Percentiles rank a stretch among this genome's conserved stretches.
Evolutionary conservation across 2,797 vertebrate genomes (phyloP).

Genomic region (Muscicapa striata): DNA sequence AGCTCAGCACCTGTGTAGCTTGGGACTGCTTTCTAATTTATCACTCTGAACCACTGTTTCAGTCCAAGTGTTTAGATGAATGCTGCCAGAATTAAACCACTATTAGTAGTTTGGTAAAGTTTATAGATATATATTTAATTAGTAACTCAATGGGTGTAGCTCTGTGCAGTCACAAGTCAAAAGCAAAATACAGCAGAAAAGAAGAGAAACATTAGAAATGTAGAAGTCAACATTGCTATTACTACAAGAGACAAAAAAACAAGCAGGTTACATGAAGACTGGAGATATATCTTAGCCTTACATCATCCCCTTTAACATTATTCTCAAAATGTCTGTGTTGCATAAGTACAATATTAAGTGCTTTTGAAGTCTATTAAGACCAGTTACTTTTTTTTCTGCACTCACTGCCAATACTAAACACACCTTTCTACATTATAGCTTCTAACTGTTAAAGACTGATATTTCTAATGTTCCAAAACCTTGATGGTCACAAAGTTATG

Average conservation of each 20-base stretch:
- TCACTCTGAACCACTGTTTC: neutral
- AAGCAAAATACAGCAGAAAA: neutral
- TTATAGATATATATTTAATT: neutral
- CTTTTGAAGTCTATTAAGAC: neutral
- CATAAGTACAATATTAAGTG: neutral
- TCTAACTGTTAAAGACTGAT: neutral
- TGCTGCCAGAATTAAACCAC: neutral
- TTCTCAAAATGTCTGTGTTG: neutral
- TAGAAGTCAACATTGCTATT: neutral
- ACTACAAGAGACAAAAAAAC: neutral
- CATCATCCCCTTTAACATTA: neutral
- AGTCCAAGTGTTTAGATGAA: neutral
- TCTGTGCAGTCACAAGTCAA: neutral
- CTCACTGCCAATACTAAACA: neutral
- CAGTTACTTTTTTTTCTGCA: neutral
- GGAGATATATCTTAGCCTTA: neutral
- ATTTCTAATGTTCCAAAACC: neutral
- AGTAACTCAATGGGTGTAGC: neutral
- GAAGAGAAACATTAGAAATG: neutral
- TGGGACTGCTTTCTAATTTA: neutral
- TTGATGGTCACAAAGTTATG: neutral
- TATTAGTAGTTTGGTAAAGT: neutral
- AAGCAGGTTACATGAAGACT: neutral
- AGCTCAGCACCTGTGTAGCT: neutral
- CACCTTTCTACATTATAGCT: neutral